A percentile compares a stretch with the other conserved stretches of the same genome.
Evolutionary conservation across 2,888 invertebrate genomes (phyloP).

Genomic region (Conus canariensis): DNA sequence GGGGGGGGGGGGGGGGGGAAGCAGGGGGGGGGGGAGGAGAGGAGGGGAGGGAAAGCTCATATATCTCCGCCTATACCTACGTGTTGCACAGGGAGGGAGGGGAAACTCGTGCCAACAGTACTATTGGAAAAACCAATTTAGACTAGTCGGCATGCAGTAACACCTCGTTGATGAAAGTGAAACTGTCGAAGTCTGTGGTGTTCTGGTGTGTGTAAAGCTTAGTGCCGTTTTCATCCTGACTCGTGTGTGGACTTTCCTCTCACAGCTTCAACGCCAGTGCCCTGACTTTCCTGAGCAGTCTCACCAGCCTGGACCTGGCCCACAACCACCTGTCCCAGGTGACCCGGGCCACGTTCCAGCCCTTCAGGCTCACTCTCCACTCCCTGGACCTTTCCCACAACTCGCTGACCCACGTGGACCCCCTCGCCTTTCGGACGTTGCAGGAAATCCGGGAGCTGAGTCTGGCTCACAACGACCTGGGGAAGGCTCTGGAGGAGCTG

Average conservation of each 20-base stretch:
- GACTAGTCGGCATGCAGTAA: too few species aligned
- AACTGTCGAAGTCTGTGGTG: not conserved
- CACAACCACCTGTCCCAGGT: constrained; percentile 39
- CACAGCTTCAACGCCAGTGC: not conserved
- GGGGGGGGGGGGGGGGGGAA: too few species aligned
- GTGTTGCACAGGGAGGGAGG: too few species aligned
- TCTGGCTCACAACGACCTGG: constrained; percentile 37
- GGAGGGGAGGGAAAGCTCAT: too few species aligned
- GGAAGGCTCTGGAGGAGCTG: not conserved
- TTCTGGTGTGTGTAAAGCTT: not conserved
- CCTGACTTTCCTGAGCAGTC: not conserved
- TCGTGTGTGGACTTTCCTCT: not conserved
- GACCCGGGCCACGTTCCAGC: not conserved
- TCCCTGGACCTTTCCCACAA: constrained; percentile 39
- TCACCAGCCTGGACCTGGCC: constrained; percentile 23
- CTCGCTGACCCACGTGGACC: constrained; percentile 13
- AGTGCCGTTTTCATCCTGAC: too few species aligned
- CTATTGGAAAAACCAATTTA: too few species aligned
- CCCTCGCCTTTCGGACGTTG: not conserved
- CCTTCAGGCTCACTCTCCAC: not conserved
- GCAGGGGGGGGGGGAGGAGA: too few species aligned
- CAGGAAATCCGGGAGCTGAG: constrained; percentile 27
- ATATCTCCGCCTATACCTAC: too few species aligned
- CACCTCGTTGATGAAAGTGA: not conserved
- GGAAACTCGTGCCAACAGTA: too few species aligned